Base-by-base conservation (phyloP, 2,797 vertebrate genomes). In the Poliocrania exsul region DNA sequence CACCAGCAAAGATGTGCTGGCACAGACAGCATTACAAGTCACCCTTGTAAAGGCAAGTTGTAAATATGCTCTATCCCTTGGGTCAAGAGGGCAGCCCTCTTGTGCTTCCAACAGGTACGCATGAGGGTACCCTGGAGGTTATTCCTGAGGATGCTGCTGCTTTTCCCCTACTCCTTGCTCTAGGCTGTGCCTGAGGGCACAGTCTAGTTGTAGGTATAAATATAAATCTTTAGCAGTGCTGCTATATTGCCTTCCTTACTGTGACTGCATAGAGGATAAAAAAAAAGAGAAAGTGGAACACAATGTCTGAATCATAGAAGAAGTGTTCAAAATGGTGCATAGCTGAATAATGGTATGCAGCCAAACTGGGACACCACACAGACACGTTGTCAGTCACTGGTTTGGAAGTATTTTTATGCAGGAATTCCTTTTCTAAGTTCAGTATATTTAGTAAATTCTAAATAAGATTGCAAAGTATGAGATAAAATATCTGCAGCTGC, bases 401-500 rank as follows among this genome's bases (percentile, higher is more conserved):
- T 69, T 83, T 88, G 91, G n/a, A 92, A 61, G 61, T 50, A 31
- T 85, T 80, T 81, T 61, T 82, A 73, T 64, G 53, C 50, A 85
- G 37, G 31, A 64, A 82, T 87, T 92, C 49, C 77, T 94, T 81
- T 95, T 93, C 74, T 47, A 62, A 67, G 85, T 78, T 69, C 54
- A 51, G 46, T 80, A 71, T 74, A 57, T 88, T 91, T 81, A 89
- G 44, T 79, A 72, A 60, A 53, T 58, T 92, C 54, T 69, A 87
- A 90, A 54, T 62, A 74, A 92, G 70, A 91, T 23, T 62, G 74
- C 1, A 1, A 90, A 88, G 13, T 65, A 49, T 49, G 40, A 40
- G 50, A 58, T 62, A 87, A 92, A 95, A 84, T 80, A 94, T 40
- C 84, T 91, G 58, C 88, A 89, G 65, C 53, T 85, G 72, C 79